Evolutionary conservation across 2,113 vertebrate genomes (phyloP), one percentile per base, ranked within the genome.

Genomic region (Vidua chalybeata): DNA sequence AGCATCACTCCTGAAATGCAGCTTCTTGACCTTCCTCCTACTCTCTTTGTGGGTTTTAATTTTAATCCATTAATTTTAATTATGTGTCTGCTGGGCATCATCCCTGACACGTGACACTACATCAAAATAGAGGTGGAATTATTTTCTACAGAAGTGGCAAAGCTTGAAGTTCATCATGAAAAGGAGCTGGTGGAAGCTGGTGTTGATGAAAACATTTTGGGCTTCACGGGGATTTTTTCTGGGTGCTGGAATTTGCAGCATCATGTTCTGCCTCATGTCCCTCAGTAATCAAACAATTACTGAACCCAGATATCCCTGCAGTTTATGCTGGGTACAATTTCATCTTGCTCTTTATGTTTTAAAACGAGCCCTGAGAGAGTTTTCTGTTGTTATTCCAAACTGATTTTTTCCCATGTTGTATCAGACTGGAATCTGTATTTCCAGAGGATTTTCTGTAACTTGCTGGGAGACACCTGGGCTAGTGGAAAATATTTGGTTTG

Each of bases 21-120:
- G 13, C 58, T 88, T 49, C 59, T 37, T 72, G 31, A 73, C 17
- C 33, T 93, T 55, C 31, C 30, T 85, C 45, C 54, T 51, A 26
- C 0, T 0, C 11, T 56, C 4, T 35, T 76, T n/a, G 27, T 1
- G 1, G 3, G 8, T 46, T 87, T 83, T 45, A 35, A 74, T 96
- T 93, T 78, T 43, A 84, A 74, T 77, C 15, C 20, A 12, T 63
- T 92, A 2, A 51, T 86, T 88, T 90, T 80, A 80, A 71, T n/a
- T 39, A 43, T 62, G 7, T 8, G 14, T 58, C 41, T 56, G 11
- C 62, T 20, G 37, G 71, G 17, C n/a, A 51, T 46, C 45, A n/a
- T 23, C 23, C 31, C 48, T 84, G 51, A 55, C 20, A n/a, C 1
- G 1, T 12, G 45, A 23, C 43, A 22, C 39, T 22, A 0, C 35